phyloP scores from a whole-genome alignment of 37 sponge, comb jelly and placozoan species.

The Lycopodina hypogea region DNA sequence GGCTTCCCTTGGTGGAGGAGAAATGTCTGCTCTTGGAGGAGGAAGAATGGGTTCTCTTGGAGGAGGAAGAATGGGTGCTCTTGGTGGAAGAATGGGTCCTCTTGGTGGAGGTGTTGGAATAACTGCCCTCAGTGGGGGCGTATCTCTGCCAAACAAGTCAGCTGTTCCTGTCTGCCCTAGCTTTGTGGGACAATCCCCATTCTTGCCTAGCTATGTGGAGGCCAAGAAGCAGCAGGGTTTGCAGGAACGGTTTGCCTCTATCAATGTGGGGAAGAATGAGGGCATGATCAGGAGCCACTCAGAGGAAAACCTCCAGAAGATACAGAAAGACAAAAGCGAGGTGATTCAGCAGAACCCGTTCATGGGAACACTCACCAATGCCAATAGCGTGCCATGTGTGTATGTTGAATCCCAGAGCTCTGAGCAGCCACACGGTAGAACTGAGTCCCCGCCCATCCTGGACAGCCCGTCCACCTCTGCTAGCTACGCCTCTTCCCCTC shows the following conservation, averaged over 20 bases:
- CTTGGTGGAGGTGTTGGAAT: too few species aligned
- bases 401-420: constrained; percentile 55
- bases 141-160: constrained; percentile 20
- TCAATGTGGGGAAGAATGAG: constrained; percentile 30
- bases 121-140: background rate
- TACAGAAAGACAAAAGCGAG: constrained; percentile 55
- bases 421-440: constrained; percentile 9
- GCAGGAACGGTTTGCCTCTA: constrained; percentile 63
- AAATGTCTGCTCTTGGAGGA: too few species aligned
- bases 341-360: constrained; percentile 71
- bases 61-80: too few species aligned
- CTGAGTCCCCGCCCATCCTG: constrained; percentile 28
- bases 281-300: constrained; percentile 65
- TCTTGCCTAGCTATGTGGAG: constrained; percentile 60
- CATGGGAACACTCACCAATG: constrained; percentile 76
- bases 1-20: too few species aligned
- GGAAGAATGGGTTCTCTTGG: too few species aligned
- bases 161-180: constrained; percentile 22
- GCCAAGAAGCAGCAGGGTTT: constrained; percentile 54
- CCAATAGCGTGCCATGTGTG: constrained; percentile 82
- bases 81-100: too few species aligned
- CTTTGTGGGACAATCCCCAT: background rate
- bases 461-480: constrained; percentile 81
- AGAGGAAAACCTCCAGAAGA: constrained; percentile 73
- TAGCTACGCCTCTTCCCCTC: constrained; percentile 74